These are phyloP conservation scores for Tiliacea citrago DNA, from an alignment of 2,888 invertebrate species.

Conservation along the genomic window DNA sequence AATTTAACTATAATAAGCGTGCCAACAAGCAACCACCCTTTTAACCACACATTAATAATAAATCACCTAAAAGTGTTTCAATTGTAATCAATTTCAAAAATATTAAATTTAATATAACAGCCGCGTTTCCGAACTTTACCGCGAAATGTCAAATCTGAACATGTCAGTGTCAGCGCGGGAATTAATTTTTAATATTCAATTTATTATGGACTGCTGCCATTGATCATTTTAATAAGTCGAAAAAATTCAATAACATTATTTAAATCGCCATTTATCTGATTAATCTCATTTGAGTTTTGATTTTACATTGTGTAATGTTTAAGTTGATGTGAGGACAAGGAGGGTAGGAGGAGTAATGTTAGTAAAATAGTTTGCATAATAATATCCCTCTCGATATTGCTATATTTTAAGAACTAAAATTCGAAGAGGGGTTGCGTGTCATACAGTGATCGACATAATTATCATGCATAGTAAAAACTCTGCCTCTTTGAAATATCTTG, in stretches of 20 bases:
- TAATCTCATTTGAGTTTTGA: constrained; percentile 16
- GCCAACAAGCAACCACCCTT: not conserved
- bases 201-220: constrained; percentile 22
- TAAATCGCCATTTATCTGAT: constrained; percentile 20
- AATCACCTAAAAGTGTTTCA: constrained; percentile 49
- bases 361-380: too few relatives aligned
- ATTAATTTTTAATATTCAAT: constrained; percentile 54
- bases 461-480: not conserved
- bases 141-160: constrained; percentile 57
- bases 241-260: constrained; percentile 21
- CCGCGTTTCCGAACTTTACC: constrained; percentile 45
- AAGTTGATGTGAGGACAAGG: too few relatives aligned
- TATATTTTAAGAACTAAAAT: not conserved
- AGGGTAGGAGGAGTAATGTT: too few relatives aligned
- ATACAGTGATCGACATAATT: not conserved
- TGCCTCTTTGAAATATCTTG: not conserved
- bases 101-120: constrained; percentile 50
- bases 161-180: constrained; percentile 54
- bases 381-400: too few relatives aligned
- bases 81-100: constrained; percentile 53
- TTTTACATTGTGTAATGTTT: constrained; percentile 2
- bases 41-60: constrained; percentile 38
- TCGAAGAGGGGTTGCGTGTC: not conserved
- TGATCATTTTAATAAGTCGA: constrained; percentile 38
- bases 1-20: constrained; percentile 4